These are phyloP conservation scores for Spodoptera picta DNA, from an alignment of 2,888 invertebrate genomes.

Conservation along the genomic window DNA sequence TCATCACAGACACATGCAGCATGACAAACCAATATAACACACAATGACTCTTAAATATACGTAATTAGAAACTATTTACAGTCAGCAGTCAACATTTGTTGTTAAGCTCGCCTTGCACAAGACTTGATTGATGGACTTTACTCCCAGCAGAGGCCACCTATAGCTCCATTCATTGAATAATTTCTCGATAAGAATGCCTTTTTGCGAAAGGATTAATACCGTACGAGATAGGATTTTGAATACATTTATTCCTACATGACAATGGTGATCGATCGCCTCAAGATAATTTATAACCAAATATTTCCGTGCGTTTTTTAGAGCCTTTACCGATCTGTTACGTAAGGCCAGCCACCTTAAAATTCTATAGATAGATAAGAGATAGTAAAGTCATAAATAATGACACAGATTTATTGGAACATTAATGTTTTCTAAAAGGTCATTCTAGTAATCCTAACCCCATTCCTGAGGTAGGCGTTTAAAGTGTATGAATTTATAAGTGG, in stretches of 20 bases:
- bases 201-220: conserved; percentile 79
- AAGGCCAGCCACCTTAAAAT: conserved; percentile 47
- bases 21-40: conserved; percentile 70
- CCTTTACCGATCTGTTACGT: conserved; percentile 45
- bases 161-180: conserved; percentile 68
- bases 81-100: conserved; percentile 75
- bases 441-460: conserved; percentile 41
- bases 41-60: conserved; percentile 85
- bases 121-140: conserved; percentile 78
- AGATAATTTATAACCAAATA: conserved; percentile 59
- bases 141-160: conserved; percentile 59
- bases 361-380: conserved; percentile 63
- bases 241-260: conserved; percentile 59
- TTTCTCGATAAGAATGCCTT: conserved; percentile 67
- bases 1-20: conserved; percentile 62
- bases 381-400: conserved; percentile 55
- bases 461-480: conserved; percentile 35
- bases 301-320: conserved; percentile 57
- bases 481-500: conserved; percentile 39
- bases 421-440: conserved; percentile 58
- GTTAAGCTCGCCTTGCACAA: conserved; percentile 78
- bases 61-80: conserved; percentile 86
- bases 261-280: conserved; percentile 64
- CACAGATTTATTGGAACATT: conserved; percentile 61
- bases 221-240: conserved; percentile 69